Conservation (phyloP, 2,888 invertebrate genomes). For the Trachelus stipa region DNA sequence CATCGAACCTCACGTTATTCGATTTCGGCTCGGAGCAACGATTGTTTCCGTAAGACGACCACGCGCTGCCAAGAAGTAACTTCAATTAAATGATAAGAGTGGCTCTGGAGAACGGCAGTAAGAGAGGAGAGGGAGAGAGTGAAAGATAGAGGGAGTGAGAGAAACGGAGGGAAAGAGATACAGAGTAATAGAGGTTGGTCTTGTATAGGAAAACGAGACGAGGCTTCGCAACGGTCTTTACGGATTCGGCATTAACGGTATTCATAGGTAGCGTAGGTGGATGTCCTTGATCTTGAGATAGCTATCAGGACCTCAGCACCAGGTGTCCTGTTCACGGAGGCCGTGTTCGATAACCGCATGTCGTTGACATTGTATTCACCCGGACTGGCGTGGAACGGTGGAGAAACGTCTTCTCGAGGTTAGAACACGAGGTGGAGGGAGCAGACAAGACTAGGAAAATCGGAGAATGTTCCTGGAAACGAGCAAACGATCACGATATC, state of each 20-base stretch:
- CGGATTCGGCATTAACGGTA: conserved; percentile 39
- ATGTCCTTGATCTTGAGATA: conserved; percentile 43
- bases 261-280: conserved; percentile 33
- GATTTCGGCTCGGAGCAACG: too few relatives aligned
- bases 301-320: conserved; percentile 33
- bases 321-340: conserved; percentile 3
- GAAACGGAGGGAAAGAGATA: conserved; percentile 17
- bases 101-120: background rate
- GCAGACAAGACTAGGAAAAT: too few relatives aligned
- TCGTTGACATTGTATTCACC: too few relatives aligned
- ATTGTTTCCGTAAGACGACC: too few relatives aligned
- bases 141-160: background rate
- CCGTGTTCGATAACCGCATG: too few relatives aligned
- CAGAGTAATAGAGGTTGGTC: conserved; percentile 8
- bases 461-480: too few relatives aligned
- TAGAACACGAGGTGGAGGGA: too few relatives aligned
- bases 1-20: too few relatives aligned
- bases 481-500: too few relatives aligned
- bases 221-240: background rate
- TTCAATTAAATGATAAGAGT: conserved; percentile 9
- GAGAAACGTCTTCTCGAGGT: too few relatives aligned
- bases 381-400: too few relatives aligned
- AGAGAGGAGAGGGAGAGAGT: conserved; percentile 7
- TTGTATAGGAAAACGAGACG: background rate
- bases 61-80: background rate